Evolutionary conservation across 92 coral and sea anemone species (phyloP).

Genomic region (Pocillopora meandrina): DNA sequence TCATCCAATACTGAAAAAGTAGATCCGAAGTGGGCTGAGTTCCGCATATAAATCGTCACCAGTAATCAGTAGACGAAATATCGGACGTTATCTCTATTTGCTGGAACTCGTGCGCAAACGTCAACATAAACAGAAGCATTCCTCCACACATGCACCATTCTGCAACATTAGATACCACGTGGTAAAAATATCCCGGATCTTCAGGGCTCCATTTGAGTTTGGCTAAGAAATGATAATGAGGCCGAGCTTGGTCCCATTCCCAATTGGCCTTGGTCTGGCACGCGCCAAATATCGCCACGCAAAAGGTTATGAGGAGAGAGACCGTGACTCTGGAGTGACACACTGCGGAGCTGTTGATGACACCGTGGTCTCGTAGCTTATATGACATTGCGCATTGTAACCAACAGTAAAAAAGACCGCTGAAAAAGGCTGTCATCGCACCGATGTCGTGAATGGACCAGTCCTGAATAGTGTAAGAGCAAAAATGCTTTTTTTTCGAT

Average conservation of each 20-base stretch:
- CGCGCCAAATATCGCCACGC: slow-evolving; percentile 58
- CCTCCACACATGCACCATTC: slow-evolving; percentile 80
- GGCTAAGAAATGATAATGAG: slow-evolving; percentile 67
- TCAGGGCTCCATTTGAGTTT: slow-evolving; percentile 80
- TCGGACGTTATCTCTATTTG: slow-evolving; percentile 80
- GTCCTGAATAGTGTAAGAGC: neutral
- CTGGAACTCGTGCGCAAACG: slow-evolving; percentile 74
- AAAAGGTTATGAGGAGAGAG: slow-evolving; percentile 61
- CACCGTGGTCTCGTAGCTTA: slow-evolving; percentile 89
- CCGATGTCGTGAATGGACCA: slow-evolving; percentile 80
- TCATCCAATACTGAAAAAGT: neutral
- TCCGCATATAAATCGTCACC: slow-evolving; percentile 16
- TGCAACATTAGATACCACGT: slow-evolving; percentile 72
- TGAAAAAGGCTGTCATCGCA: slow-evolving; percentile 71
- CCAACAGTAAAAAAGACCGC: slow-evolving; percentile 80
- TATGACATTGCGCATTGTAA: slow-evolving; percentile 83
- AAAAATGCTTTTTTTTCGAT: no score
- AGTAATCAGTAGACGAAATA: slow-evolving; percentile 79
- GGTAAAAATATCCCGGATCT: slow-evolving; percentile 81
- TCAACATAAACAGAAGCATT: slow-evolving; percentile 68
- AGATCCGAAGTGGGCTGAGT: neutral
- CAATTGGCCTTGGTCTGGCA: slow-evolving; percentile 62
- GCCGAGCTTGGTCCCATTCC: slow-evolving; percentile 72
- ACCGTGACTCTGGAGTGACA: slow-evolving; percentile 79
- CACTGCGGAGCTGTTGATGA: slow-evolving; percentile 84